These are phyloP conservation scores for Caenorhabditis sp. DNA, from an alignment of 2,888 invertebrate species.

Conservation along the genomic window DNA sequence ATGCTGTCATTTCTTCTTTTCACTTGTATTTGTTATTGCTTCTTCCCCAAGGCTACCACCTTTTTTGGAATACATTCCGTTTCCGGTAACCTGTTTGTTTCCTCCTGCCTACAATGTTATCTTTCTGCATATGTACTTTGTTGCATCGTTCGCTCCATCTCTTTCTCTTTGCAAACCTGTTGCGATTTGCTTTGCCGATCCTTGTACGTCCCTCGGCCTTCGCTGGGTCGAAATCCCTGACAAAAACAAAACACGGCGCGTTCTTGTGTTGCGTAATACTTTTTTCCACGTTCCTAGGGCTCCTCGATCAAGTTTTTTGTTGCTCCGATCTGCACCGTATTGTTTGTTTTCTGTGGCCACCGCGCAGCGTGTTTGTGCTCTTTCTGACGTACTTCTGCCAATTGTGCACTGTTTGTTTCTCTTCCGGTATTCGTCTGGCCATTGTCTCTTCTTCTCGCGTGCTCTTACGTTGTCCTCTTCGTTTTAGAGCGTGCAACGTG, in stretches of 20 bases:
- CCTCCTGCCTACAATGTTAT: not conserved
- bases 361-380: constrained; percentile 44
- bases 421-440: constrained; percentile 51
- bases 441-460: not conserved
- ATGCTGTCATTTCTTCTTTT: too few relatives aligned
- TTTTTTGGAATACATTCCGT: constrained; percentile 2
- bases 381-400: constrained; percentile 55
- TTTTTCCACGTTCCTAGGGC: constrained; percentile 16
- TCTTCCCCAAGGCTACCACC: not conserved
- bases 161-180: constrained; percentile 2
- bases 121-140: constrained; percentile 25
- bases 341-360: constrained; percentile 52
- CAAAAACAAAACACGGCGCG: not conserved
- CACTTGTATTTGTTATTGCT: too few relatives aligned
- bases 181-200: constrained; percentile 27
- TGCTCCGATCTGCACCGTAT: constrained; percentile 50
- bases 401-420: constrained; percentile 56
- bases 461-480: constrained; percentile 33
- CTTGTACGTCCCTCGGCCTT: not conserved
- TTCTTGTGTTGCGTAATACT: constrained; percentile 34
- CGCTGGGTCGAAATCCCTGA: not conserved
- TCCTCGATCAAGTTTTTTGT: constrained; percentile 49
- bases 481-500: constrained; percentile 7
- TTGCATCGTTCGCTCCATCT: constrained; percentile 2
- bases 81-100: constrained; percentile 46